Percentiles rank a stretch among this genome's conserved stretches.
Evolutionary conservation across 2,113 vertebrate genomes (phyloP).

Genomic region (Gadus macrocephalus): DNA sequence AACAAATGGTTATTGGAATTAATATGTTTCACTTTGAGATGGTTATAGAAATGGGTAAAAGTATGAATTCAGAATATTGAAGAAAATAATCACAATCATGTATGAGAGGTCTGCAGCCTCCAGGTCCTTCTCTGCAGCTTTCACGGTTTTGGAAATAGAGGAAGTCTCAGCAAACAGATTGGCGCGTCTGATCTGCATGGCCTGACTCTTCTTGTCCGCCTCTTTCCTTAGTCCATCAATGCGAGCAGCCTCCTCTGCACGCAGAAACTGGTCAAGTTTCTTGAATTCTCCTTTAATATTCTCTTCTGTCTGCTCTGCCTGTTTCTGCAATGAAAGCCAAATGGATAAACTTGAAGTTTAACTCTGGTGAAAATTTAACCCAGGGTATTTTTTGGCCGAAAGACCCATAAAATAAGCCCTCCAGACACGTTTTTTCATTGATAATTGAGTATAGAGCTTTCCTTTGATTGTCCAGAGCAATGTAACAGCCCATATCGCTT

Average conservation of each 20-base stretch:
- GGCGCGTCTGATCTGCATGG: slow-evolving; percentile 1
- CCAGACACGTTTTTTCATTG: no score
- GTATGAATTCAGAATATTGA: no score
- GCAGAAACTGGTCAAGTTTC: slow-evolving; percentile 31
- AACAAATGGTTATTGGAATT: no score
- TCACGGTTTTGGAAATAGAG: slow-evolving; percentile 17
- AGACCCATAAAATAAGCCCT: no score
- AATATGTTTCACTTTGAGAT: no score
- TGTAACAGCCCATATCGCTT: no score
- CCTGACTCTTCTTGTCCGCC: slow-evolving; percentile 1
- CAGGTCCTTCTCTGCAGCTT: neutral
- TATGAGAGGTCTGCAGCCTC: slow-evolving; percentile 18
- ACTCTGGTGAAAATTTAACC: no score
- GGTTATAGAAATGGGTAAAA: no score
- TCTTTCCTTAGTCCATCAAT: slow-evolving; percentile 32
- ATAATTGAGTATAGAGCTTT: no score
- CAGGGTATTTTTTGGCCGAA: no score
- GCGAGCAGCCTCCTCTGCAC: slow-evolving; percentile 30
- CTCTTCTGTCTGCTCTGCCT: slow-evolving; percentile 41
- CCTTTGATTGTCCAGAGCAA: no score
- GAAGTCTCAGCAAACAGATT: slow-evolving; percentile 20
- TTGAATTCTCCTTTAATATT: slow-evolving; percentile 29
- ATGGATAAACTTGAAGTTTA: no score
- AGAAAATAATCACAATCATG: slow-evolving; percentile 31
- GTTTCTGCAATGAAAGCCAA: slow-evolving; percentile 26